These are phyloP conservation scores for Actinernus sp. DNA, from an alignment of 92 coral and sea anemone genomes.

Conservation along the genomic window DNA sequence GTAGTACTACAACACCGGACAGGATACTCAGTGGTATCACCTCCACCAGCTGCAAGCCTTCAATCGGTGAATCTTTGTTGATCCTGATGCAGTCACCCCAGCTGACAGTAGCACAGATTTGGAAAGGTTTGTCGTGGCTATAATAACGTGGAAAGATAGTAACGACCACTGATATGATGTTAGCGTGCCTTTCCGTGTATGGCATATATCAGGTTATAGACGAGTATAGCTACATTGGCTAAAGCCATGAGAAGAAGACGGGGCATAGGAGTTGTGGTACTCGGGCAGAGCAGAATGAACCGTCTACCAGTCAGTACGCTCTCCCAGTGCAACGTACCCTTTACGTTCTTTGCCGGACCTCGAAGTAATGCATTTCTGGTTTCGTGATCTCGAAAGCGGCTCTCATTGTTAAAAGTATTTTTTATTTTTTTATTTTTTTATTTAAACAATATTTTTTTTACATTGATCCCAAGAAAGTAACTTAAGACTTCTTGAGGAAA, in stretches of 20 bases:
- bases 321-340: constrained; percentile 68
- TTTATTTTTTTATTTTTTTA: background rate
- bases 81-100: too few relatives aligned
- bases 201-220: constrained; percentile 46
- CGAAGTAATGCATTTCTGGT: constrained; percentile 25
- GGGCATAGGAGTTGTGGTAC: constrained; percentile 43
- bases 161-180: constrained; percentile 35
- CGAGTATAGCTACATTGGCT: constrained; percentile 21
- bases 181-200: constrained; percentile 22
- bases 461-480: too few relatives aligned
- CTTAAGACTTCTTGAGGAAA: background rate
- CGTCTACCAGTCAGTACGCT: constrained; percentile 66
- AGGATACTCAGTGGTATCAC: too few relatives aligned
- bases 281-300: constrained; percentile 26
- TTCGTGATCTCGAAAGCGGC: background rate
- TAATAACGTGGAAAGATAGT: constrained; percentile 24
- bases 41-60: too few relatives aligned
- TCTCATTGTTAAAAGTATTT: background rate
- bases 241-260: constrained; percentile 45
- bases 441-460: too few relatives aligned
- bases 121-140: constrained; percentile 49
- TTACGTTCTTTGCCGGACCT: constrained; percentile 13
- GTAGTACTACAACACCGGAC: too few relatives aligned
- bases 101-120: constrained; percentile 43
- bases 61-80: too few relatives aligned